Percentiles rank a stretch among this genome's conserved stretches.
phyloP scores from a whole-genome alignment of 2,888 invertebrate species.

The Scrobipalpa atriplicella region DNA sequence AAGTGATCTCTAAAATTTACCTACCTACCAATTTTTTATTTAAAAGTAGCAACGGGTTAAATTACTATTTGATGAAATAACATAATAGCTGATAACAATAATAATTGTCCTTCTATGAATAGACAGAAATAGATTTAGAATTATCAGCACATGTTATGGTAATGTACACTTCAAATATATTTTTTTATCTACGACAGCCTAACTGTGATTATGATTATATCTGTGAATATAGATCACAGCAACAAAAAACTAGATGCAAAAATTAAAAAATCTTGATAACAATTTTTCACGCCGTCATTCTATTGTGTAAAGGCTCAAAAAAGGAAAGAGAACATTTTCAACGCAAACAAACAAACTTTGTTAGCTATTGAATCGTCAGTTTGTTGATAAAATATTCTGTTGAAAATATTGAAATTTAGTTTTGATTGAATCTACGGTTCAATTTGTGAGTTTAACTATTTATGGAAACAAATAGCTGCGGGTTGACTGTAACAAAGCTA shows the following conservation, averaged over 20 bases:
- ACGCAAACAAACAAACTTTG: not conserved
- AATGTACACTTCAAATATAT: too few species aligned
- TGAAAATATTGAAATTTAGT: not conserved
- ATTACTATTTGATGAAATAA: too few species aligned
- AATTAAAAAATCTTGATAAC: not conserved
- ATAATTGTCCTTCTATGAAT: too few species aligned
- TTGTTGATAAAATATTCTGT: not conserved
- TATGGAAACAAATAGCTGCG: not conserved
- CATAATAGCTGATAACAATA: too few species aligned
- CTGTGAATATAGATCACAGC: too few species aligned
- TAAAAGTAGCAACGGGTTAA: too few species aligned
- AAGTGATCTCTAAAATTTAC: too few species aligned
- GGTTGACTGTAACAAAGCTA: not conserved
- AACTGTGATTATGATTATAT: too few species aligned
- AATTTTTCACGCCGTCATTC: not conserved
- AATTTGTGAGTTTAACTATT: not conserved
- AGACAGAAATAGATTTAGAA: too few species aligned
- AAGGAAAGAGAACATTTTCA: conserved; percentile 4
- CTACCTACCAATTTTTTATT: too few species aligned
- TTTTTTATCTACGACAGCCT: too few species aligned
- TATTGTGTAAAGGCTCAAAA: not conserved
- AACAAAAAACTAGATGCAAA: not conserved
- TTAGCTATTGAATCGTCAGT: not conserved
- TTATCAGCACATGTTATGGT: too few species aligned
- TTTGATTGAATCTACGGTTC: not conserved